Evolutionary conservation across 92 coral and sea anemone genomes (phyloP), one percentile per base, ranked within the genome.

Genomic region (Epizoanthus ramosus): DNA sequence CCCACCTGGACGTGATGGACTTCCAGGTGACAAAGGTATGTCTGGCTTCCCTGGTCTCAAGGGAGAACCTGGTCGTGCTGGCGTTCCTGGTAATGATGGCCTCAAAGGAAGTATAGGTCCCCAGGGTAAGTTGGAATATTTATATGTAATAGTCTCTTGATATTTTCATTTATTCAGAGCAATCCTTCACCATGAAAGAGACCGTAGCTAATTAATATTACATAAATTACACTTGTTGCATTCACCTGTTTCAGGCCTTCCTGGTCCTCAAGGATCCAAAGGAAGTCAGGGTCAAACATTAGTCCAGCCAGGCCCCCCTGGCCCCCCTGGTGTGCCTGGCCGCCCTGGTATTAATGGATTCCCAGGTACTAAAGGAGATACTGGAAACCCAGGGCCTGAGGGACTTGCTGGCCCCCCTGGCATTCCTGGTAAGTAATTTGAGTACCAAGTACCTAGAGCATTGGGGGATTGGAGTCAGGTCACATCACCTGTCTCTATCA

Each of bases 1-100:
- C 8, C 50, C 50, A 12, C 64, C 57, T 23, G 85, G 85, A 15
- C 14, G 16, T 18, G 37, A 28, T 50, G 85, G 85, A 43, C 0
- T 6, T 66, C 64, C 31, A 18, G 85, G 85, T 67, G 64, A 80
- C 4, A 80, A 59, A 24, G 94, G 94, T 17, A 57, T 67, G 6
- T 79, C 84, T 17, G 90, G 90, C 10, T 81, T 84, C 25, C 79
- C 87, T 23, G 90, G 90, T 25, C 39, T 72, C 24, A 69, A 79
- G 66, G 90, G 90, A 56, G 85, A 79, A 6, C 77, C 33, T 17
- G 90, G 90, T 24, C 89, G 89, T 0, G 43, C 31, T 17, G 95
- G 98, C 8, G 83, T 72, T 15, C 81, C 79, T 68, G 97, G 97
- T 17, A 35, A 21, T 14, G 79, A 84, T 59, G 97, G 94, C 15